Evolutionary conservation across 2,797 vertebrate species (phyloP).

Genomic region (Rhynchonycteris naso): DNA sequence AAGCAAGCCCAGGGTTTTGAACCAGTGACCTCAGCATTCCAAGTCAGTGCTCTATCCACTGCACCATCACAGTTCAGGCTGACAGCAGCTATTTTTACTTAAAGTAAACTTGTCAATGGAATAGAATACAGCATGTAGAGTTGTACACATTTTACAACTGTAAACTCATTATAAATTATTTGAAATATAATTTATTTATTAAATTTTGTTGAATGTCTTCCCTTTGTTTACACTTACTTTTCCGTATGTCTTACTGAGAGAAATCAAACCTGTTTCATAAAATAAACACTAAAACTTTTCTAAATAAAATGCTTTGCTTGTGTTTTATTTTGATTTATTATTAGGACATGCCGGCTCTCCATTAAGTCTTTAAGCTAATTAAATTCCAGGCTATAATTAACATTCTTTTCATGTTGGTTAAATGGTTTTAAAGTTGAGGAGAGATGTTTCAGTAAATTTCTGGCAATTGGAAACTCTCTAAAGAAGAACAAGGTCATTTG

Average conservation of each 20-base stretch:
- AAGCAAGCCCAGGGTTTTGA: no score
- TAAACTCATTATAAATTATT: background rate
- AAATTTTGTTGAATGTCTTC: constrained; percentile 13
- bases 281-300: background rate
- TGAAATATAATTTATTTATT: background rate
- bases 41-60: no score
- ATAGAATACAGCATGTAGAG: background rate
- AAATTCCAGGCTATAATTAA: background rate
- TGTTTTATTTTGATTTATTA: constrained; percentile 37
- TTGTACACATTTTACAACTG: background rate
- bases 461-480: constrained; percentile 59
- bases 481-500: constrained; percentile 32
- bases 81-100: background rate
- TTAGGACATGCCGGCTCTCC: background rate
- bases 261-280: background rate
- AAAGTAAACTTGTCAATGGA: background rate
- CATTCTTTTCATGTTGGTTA: constrained; percentile 48
- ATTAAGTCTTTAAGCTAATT: constrained; percentile 52
- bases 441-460: background rate
- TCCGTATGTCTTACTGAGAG: background rate
- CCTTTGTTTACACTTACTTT: background rate
- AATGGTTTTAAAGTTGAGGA: constrained; percentile 29
- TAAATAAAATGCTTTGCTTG: background rate
- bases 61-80: no score
- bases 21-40: no score